Base-by-base conservation (phyloP, 2,888 invertebrate genomes). In the Dendrolimus pini region DNA sequence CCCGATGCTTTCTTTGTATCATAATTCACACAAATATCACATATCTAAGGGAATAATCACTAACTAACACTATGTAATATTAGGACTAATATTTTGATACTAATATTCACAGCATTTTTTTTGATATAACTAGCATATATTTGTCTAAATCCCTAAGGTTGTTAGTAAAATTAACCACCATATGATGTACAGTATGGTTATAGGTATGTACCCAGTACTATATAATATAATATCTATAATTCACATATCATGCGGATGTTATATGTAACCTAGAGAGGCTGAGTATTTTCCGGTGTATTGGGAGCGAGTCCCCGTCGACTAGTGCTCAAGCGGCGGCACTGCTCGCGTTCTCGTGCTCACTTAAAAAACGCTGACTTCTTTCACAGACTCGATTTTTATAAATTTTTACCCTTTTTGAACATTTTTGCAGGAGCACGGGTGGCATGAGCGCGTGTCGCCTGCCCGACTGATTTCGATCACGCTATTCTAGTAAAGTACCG, bases 21-120 rank as follows among this genome's bases (percentile, higher is more conserved):
- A 65, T 60, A 59, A 67, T 68, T 71, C 68, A 83, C 78, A 79
- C 80, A 82, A 83, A 78, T 85, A 82, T 84, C 87, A 89, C 89
- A 90, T 90, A 89, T 89, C 90, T 86, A 83, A 81, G 80, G 79
- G 69, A 79, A 76, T 77, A 74, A 78, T 82, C 80, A 81, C 82
- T 70, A 77, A 78, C 78, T 79, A 85, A 82, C 79, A 67, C 78
- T 80, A 71, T 77, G 52, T 58, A 55, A 82, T 82, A 82, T 83
- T 86, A 87, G 82, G 75, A 72, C 74, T 85, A 85, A 88, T 82
- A 82, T 90, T 90, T 90, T 90, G 89, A 89, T 90, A 90, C 76
- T 76, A 78, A 86, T 89, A 85, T 89, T 89, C 86, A 83, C 83
- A 78, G 81, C 83, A 80, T 86, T 87, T 88, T 14, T 71, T 71